Evolutionary conservation across 92 coral and sea anemone species (phyloP), one percentile per base, ranked within the genome.

Genomic region (Bergia puertoricense): DNA sequence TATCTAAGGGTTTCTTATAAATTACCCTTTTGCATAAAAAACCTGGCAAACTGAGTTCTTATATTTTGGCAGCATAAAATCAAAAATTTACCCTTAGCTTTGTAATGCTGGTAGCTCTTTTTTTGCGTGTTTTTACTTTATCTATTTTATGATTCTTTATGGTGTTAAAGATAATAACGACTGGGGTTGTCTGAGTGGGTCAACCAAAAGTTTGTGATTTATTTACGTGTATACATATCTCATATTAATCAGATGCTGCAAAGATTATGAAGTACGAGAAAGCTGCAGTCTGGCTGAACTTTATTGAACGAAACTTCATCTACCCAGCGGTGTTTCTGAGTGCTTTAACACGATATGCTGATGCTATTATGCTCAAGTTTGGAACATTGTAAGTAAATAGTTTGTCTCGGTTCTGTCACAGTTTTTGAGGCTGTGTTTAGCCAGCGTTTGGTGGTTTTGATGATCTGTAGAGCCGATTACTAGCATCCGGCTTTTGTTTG

Each of bases 241-340:
- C 71, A 90, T 46, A 13, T 68, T 85, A 54, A 44, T 16, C 91
- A 97, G 99, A 93, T 85, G 95, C 99, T 42, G 98, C 99, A 0
- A 97, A 97, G 90, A 92, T 97, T 44, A 96, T 97, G 98, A 88
- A 92, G 86, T 89, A 90, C 59, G 99, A 97, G 82, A 94, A 94
- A 92, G 90, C 91, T 73, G 96, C 94, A 22, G 98, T 97, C 8
- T 97, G 98, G 99, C 76, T 97, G 82, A 94, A 93, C 91, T 97
- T 95, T 59, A 72, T 94, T 48, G 99, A 97, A 74, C 94, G 99
- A 67, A 97, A 97, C 82, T 73, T 97, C 68, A 93, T 93, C 82
- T 97, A 97, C 83, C 95, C 99, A 5, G 96, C 94, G 43, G 94
- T 97, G 82, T 97, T 97, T 84, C 89, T 97, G 46, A 97, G 99